Conservation (phyloP, 1,140 invertebrate species). For the Akabosia matsudoensis region DNA sequence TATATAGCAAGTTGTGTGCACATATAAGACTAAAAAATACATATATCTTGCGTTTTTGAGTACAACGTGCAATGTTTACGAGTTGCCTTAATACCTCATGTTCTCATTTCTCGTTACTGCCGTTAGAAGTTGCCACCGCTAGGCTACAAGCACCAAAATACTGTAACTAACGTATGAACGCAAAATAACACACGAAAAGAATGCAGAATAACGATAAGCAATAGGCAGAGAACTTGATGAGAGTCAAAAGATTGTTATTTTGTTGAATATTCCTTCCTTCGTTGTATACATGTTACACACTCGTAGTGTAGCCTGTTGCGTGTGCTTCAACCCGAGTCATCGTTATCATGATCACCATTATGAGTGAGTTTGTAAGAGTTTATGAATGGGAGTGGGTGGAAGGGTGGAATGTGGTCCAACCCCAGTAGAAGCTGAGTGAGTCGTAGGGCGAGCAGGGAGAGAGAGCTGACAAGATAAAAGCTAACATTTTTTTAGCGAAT, state of each 20-base stretch:
- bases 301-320: background rate
- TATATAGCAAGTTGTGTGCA: too few relatives aligned
- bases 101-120: background rate
- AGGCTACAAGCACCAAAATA: background rate
- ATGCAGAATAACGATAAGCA: too few relatives aligned
- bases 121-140: background rate
- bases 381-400: slow-evolving; percentile 39
- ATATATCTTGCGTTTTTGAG: background rate
- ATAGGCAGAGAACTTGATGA: too few relatives aligned
- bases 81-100: background rate
- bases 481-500: too few relatives aligned
- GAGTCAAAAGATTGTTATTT: too few relatives aligned
- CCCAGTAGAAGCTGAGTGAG: background rate
- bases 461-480: too few relatives aligned
- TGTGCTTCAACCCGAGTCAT: background rate
- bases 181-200: background rate
- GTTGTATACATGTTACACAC: too few relatives aligned
- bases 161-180: too few relatives aligned
- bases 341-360: slow-evolving; percentile 2
- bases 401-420: slow-evolving; percentile 32
- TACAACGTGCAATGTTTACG: background rate
- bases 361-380: slow-evolving; percentile 34
- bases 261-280: too few relatives aligned
- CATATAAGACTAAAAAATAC: too few relatives aligned
- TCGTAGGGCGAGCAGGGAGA: background rate